Evolutionary conservation across 2,797 vertebrate genomes (phyloP).

Genomic region (Sylvilagus floridanus): DNA sequence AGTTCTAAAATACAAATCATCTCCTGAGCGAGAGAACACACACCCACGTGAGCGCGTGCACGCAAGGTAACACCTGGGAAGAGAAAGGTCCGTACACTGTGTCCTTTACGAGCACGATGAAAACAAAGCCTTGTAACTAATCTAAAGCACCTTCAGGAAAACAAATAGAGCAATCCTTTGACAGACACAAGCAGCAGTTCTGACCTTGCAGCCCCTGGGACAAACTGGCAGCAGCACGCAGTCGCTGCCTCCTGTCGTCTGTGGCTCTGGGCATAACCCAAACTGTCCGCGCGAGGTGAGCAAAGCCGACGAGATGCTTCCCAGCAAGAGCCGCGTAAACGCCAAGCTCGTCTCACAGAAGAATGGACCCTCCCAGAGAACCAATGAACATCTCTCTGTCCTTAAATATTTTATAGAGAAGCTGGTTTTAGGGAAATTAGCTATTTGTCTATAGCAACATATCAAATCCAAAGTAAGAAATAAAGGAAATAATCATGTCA

Average conservation of each 20-base stretch:
- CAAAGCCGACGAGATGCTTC: constrained; percentile 38
- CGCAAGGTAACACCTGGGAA: no score
- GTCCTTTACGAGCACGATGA: neutral
- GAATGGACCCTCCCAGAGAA: constrained; percentile 6
- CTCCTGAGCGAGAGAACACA: neutral
- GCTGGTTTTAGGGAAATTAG: neutral
- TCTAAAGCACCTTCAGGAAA: constrained; percentile 3
- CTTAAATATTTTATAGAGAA: constrained; percentile 59
- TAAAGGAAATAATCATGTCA: constrained; percentile 16
- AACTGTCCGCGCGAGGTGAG: neutral
- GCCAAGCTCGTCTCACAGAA: neutral
- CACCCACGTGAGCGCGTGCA: no score
- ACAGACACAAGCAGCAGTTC: neutral
- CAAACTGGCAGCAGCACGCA: neutral
- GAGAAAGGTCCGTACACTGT: neutral
- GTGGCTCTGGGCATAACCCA: constrained; percentile 19
- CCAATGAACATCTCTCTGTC: neutral
- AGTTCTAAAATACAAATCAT: constrained; percentile 48
- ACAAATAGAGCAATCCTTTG: constrained; percentile 11
- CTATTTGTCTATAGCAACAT: constrained; percentile 4
- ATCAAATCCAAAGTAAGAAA: constrained; percentile 16
- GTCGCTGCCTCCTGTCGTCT: constrained; percentile 11
- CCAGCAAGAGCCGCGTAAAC: neutral
- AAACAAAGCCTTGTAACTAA: constrained; percentile 36
- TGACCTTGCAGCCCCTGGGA: constrained; percentile 40